A percentile compares a stretch with the other conserved stretches of the same genome.
These are phyloP conservation scores for Lordiphosa mommai DNA, from an alignment of 1,140 invertebrate species.

Conservation along the genomic window DNA sequence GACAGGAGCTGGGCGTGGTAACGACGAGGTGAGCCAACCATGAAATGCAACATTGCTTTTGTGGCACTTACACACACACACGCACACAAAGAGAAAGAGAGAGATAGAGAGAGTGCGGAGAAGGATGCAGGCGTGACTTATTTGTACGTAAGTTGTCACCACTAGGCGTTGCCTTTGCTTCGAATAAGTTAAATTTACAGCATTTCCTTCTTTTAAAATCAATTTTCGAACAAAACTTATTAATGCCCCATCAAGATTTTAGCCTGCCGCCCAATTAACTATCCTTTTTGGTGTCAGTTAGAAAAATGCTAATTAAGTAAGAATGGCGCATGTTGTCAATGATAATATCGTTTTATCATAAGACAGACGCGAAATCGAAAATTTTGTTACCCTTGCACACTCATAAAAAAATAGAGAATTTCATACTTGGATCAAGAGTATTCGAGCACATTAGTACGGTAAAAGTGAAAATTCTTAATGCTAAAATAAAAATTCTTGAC, in stretches of 20 bases:
- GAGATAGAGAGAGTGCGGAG: neutral
- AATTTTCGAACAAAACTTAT: slow-evolving; percentile 27
- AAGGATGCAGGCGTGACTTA: slow-evolving; percentile 2
- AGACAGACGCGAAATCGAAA: neutral
- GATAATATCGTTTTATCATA: neutral
- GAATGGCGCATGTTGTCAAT: neutral
- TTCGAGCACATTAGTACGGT: no score
- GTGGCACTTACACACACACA: slow-evolving; percentile 9
- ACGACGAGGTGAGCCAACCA: slow-evolving; percentile 44
- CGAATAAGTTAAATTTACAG: neutral
- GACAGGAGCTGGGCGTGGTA: slow-evolving; percentile 33
- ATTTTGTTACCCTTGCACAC: neutral
- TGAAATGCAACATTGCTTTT: slow-evolving; percentile 54
- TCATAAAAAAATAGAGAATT: no score
- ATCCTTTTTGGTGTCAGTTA: neutral
- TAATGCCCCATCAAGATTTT: slow-evolving; percentile 20
- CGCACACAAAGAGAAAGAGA: neutral
- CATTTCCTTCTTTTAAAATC: slow-evolving; percentile 26
- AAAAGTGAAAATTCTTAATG: no score
- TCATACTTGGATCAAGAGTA: no score
- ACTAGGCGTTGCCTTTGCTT: slow-evolving; percentile 27
- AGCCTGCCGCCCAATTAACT: slow-evolving; percentile 40
- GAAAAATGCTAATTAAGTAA: slow-evolving; percentile 2
- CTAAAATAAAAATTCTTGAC: no score
- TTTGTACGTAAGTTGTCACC: slow-evolving; percentile 9